Conservation (phyloP, 2,797 vertebrate species). For the Odontamblyopus rebecca region DNA sequence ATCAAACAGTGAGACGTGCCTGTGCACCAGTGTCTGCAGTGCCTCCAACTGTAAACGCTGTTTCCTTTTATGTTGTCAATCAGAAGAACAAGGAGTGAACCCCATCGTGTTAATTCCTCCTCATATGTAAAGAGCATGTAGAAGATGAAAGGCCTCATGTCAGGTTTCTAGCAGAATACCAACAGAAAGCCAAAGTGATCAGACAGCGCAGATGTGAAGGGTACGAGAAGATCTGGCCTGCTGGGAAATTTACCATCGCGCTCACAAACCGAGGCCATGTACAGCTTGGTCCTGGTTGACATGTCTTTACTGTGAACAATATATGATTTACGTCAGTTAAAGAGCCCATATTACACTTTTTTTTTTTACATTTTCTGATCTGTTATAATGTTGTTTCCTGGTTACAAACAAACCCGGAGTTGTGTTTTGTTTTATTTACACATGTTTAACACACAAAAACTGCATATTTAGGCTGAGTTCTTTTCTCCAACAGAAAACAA, state of each 20-base stretch:
- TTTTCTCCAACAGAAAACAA: too few relatives aligned
- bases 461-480: too few relatives aligned
- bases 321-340: too few relatives aligned
- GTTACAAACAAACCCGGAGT: too few relatives aligned
- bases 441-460: too few relatives aligned
- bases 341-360: too few relatives aligned
- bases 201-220: not conserved
- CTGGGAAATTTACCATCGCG: too few relatives aligned
- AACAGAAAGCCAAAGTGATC: constrained; percentile 16
- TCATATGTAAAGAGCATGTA: constrained; percentile 6
- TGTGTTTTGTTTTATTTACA: too few relatives aligned
- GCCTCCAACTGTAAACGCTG: constrained; percentile 31
- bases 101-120: constrained; percentile 23
- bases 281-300: not conserved
- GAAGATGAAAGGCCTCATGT: constrained; percentile 34
- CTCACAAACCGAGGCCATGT: too few relatives aligned
- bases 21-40: not conserved
- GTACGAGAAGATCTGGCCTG: not conserved
- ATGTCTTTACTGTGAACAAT: not conserved
- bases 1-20: constrained; percentile 23
- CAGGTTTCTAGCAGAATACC: constrained; percentile 13
- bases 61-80: constrained; percentile 49
- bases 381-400: too few relatives aligned
- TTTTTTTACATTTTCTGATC: too few relatives aligned
- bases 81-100: constrained; percentile 34